These are phyloP conservation scores for Halyomorpha halys DNA, from an alignment of 1,140 invertebrate genomes.

Conservation along the genomic window DNA sequence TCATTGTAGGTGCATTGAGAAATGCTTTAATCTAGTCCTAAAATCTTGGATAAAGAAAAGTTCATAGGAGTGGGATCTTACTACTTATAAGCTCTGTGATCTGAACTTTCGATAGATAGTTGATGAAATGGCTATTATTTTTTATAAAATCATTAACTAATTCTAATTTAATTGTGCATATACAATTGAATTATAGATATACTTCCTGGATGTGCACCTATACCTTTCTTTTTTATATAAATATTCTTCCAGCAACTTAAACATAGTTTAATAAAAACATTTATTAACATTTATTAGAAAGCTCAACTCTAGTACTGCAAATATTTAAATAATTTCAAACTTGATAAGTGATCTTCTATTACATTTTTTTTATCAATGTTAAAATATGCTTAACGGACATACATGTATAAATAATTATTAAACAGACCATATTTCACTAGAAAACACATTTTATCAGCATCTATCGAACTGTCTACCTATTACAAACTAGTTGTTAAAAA, in stretches of 20 bases:
- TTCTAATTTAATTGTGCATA: not conserved
- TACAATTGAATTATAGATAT: not conserved
- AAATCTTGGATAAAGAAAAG: conserved; percentile 24
- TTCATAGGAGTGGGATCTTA: conserved; percentile 25
- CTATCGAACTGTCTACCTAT: conserved; percentile 29
- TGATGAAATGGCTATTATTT: conserved; percentile 19
- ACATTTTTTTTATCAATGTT: too few species aligned
- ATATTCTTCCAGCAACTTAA: not conserved
- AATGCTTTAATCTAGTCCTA: conserved; percentile 28
- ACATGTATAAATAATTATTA: conserved; percentile 15
- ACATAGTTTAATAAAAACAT: too few species aligned
- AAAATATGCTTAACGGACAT: too few species aligned
- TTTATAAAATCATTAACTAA: not conserved
- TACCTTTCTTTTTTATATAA: not conserved
- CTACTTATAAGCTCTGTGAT: conserved; percentile 29
- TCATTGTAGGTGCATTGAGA: conserved; percentile 25
- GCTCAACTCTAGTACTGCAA: too few species aligned
- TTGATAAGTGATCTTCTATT: too few species aligned
- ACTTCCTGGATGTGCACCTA: too few species aligned
- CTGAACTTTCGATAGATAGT: conserved; percentile 25
- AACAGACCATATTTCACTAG: not conserved
- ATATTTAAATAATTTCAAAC: too few species aligned
- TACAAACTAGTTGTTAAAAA: conserved; percentile 32
- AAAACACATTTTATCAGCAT: conserved; percentile 23
- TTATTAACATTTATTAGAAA: too few species aligned